Evolutionary conservation across 2,113 vertebrate genomes (phyloP).

Genomic region (Pseudorectes ferrugineus): DNA sequence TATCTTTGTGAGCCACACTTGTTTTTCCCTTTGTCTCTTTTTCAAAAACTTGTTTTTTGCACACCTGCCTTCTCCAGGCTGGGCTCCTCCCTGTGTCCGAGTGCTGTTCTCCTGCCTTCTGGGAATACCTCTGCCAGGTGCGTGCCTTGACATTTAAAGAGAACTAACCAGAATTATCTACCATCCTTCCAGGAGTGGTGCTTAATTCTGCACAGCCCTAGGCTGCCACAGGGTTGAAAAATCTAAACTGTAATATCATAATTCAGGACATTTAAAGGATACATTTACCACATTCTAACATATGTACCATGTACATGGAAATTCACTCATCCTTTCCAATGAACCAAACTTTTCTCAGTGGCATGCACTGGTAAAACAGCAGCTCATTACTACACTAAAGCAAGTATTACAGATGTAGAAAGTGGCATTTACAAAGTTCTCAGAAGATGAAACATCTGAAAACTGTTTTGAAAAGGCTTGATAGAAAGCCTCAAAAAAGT

Average conservation of each 20-base stretch:
- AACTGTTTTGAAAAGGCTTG: not conserved
- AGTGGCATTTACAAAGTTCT: not conserved
- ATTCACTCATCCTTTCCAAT: not conserved
- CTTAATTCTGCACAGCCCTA: not conserved
- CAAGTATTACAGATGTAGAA: not conserved
- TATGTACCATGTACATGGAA: accelerated
- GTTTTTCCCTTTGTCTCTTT: not conserved
- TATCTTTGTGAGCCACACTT: not conserved
- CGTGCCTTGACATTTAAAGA: not conserved
- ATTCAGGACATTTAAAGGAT: not conserved
- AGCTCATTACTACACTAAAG: not conserved
- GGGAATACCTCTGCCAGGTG: not conserved
- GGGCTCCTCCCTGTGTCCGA: accelerated
- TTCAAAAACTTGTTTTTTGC: not conserved
- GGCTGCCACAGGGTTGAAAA: not conserved
- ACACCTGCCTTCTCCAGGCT: not conserved
- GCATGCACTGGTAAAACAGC: not conserved
- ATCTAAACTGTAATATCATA: not conserved
- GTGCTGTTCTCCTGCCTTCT: not conserved
- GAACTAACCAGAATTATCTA: not conserved
- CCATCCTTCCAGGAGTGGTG: not conserved
- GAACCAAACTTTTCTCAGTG: not conserved
- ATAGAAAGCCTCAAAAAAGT: not conserved
- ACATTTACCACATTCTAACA: not conserved
- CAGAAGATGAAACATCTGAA: not conserved